Percentiles rank a stretch among this genome's conserved stretches.
Conservation (phyloP, 2,797 vertebrate genomes). For the Apodemus agrarius region DNA sequence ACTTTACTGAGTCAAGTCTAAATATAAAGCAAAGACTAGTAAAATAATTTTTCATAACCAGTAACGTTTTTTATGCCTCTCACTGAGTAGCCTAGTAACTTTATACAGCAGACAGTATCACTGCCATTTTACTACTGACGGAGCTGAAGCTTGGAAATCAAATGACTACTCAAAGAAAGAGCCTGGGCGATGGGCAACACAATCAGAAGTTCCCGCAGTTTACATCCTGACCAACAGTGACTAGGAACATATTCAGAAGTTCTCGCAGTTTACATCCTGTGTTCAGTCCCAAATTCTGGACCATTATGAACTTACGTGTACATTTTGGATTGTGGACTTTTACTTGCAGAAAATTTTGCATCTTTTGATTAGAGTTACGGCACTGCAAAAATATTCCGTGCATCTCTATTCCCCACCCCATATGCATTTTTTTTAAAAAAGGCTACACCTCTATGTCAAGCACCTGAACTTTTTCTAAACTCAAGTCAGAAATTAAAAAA, state of each 20-base stretch:
- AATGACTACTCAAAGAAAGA: slow-evolving; percentile 4
- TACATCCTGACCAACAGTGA: background rate
- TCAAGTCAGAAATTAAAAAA: slow-evolving; percentile 49
- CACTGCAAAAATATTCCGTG: background rate
- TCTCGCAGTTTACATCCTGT: background rate
- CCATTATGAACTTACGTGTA: background rate
- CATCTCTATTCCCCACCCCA: background rate
- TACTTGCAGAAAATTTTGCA: slow-evolving; percentile 15
- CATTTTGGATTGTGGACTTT: slow-evolving; percentile 22
- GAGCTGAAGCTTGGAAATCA: background rate
- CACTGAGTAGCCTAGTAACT: background rate
- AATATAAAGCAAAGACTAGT: slow-evolving; percentile 45
- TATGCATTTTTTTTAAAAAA: background rate
- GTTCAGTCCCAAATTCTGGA: background rate
- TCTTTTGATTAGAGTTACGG: background rate
- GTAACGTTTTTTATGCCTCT: slow-evolving; percentile 13
- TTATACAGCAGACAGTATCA: background rate
- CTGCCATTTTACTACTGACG: slow-evolving; percentile 38
- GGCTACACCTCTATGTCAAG: background rate
- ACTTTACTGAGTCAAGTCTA: background rate
- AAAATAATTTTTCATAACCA: slow-evolving; percentile 22
- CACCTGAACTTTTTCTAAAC: slow-evolving; percentile 29
- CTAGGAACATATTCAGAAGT: background rate
- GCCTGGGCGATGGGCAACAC: background rate
- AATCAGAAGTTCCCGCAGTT: background rate